phyloP scores from a whole-genome alignment of 2,113 vertebrate genomes.

The Zosterops lateralis region DNA sequence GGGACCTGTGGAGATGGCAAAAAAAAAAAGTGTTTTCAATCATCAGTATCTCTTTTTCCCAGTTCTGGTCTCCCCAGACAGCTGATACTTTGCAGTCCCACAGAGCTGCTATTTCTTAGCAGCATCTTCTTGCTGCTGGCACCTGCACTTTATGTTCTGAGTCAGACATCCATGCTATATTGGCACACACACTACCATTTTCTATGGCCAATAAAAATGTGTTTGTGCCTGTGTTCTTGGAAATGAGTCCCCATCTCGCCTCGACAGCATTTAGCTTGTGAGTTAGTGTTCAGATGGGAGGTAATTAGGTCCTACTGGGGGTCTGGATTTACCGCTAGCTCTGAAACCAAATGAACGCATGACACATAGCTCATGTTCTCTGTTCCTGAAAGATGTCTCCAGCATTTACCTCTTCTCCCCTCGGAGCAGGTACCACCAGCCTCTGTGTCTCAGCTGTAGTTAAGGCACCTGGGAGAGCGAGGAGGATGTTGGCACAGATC shows the following conservation, averaged over 20 bases:
- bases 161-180: constrained; percentile 58
- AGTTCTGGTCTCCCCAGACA: constrained; percentile 38
- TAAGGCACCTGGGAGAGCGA: constrained; percentile 9
- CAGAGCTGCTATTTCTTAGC: constrained; percentile 51
- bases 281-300: constrained; percentile 50
- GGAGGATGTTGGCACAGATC: constrained; percentile 20
- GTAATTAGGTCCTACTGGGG: constrained; percentile 50
- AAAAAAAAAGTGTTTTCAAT: not conserved
- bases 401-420: not conserved
- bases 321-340: constrained; percentile 12
- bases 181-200: constrained; percentile 42
- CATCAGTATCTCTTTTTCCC: not conserved
- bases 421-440: not conserved
- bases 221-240: constrained; percentile 53
- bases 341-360: not conserved
- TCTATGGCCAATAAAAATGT: constrained; percentile 62
- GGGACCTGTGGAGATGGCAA: not conserved
- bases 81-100: constrained; percentile 36
- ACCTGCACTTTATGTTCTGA: constrained; percentile 54
- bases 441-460: constrained; percentile 9
- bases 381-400: not conserved
- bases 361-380: not conserved
- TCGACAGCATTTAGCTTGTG: constrained; percentile 30
- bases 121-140: constrained; percentile 51
- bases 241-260: constrained; percentile 41